Base-by-base conservation (phyloP, 2,113 vertebrate genomes). In the Corydoras sp. region DNA sequence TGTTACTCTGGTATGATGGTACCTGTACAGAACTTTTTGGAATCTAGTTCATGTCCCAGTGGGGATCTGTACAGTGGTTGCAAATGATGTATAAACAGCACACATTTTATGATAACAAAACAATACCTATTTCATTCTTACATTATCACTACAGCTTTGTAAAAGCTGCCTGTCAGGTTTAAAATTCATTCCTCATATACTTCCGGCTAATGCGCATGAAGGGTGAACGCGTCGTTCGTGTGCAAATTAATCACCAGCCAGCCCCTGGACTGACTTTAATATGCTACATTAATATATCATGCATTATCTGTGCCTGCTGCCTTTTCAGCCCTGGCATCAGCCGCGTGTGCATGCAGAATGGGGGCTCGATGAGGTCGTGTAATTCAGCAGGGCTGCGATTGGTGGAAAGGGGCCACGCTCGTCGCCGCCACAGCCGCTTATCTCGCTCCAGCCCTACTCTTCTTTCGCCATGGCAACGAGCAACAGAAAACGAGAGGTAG, bases 351-450 rank as follows among this genome's bases (percentile, higher is more conserved):
- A 78, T 69, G 70, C 58, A 73, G 62, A 71, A 60, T 61, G 59
- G 66, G 61, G 50, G 67, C 71, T 72, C 75, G 74, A 76, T 76
- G 77, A 79, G 69, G 61, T 76, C 62, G 48, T 66, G 73, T 79
- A 72, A 79, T 73, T 79, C 65, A 69, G 69, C 12, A 49, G 68
- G 18, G 55, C 54, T 67, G 64, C 62, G 70, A 64, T 79, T 65
- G 60, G 61, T 61, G 65, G 60, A 67, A 73, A 69, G 69, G 35
- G 65, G 73, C 62, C 51, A 51, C 74, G 81, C 73, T 82, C 83
- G 85, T 90, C 85, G 85, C 88, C 85, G 81, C 75, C 80, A 75
- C 76, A 83, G 77, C 73, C 62, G 80, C 80, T 87, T 82, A 89
- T 80, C 85, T 86, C 83, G 83, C 79, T 73, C 43, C 81, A 82